These are phyloP conservation scores for Taxidea taxus DNA, from an alignment of 2,113 vertebrate species.

Conservation along the genomic window DNA sequence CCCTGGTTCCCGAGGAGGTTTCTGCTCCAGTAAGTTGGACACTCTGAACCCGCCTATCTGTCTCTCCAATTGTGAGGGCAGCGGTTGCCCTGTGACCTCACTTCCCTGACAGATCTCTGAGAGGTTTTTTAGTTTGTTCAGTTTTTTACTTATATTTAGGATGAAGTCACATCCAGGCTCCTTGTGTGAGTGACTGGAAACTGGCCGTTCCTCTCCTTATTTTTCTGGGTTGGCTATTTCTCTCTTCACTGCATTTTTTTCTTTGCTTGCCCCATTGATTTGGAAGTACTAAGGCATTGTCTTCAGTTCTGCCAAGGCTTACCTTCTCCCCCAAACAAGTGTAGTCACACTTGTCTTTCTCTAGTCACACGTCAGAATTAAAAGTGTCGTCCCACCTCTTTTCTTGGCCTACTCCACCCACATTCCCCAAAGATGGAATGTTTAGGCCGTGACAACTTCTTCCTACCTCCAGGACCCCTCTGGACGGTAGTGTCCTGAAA, in stretches of 20 bases:
- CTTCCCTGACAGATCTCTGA: not conserved
- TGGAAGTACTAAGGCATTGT: not conserved
- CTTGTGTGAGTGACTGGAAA: not conserved
- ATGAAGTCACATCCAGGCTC: not conserved
- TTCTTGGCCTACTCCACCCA: not conserved
- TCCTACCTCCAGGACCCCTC: not conserved
- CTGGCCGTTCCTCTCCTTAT: not conserved
- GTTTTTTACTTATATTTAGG: not conserved
- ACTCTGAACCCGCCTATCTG: not conserved
- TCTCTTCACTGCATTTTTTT: not conserved
- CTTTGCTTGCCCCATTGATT: not conserved
- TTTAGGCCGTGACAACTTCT: not conserved
- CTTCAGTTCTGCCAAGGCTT: not conserved
- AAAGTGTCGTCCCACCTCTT: not conserved
- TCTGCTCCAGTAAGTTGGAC: not conserved
- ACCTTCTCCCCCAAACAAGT: not conserved
- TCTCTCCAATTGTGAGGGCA: not conserved
- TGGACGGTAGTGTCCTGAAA: not conserved
- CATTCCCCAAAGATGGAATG: not conserved
- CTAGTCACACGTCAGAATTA: not conserved
- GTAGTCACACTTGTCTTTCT: constrained; percentile 1
- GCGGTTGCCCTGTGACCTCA: not conserved
- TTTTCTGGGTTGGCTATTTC: not conserved
- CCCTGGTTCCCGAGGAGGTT: not conserved
- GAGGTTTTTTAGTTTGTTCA: not conserved